Percentiles rank a stretch among this genome's conserved stretches.
Conservation (phyloP, 2,113 vertebrate genomes). For the Orcinus orca region DNA sequence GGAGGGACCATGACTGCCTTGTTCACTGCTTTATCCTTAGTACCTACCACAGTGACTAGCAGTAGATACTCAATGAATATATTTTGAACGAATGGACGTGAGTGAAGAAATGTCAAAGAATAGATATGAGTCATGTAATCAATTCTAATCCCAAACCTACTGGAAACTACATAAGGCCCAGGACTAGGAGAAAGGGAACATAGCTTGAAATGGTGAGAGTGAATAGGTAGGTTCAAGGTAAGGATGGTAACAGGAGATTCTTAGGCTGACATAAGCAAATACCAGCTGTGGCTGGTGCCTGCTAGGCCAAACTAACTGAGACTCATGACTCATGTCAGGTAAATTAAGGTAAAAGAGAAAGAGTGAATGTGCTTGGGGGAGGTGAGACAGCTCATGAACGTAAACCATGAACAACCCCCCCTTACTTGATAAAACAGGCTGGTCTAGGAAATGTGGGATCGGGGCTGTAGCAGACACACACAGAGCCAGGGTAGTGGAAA, state of each 20-base stretch:
- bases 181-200: background rate
- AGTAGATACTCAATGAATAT: background rate
- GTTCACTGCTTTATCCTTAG: background rate
- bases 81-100: background rate
- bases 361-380: background rate
- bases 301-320: background rate
- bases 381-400: background rate
- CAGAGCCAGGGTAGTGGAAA: background rate
- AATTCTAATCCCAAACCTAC: background rate
- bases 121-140: background rate
- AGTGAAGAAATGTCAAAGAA: conserved; percentile 25
- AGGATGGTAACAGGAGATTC: background rate
- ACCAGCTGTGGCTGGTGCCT: background rate
- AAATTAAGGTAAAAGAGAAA: conserved; percentile 44
- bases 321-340: background rate
- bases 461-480: background rate
- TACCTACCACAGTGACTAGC: background rate
- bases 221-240: background rate
- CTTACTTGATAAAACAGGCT: background rate
- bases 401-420: background rate
- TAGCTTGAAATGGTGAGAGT: background rate
- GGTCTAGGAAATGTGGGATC: background rate
- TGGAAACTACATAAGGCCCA: background rate
- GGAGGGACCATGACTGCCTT: background rate
- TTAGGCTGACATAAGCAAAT: conserved; percentile 17